These are phyloP conservation scores for Garrulus glandarius DNA, from an alignment of 2,797 vertebrate genomes.

Conservation along the genomic window DNA sequence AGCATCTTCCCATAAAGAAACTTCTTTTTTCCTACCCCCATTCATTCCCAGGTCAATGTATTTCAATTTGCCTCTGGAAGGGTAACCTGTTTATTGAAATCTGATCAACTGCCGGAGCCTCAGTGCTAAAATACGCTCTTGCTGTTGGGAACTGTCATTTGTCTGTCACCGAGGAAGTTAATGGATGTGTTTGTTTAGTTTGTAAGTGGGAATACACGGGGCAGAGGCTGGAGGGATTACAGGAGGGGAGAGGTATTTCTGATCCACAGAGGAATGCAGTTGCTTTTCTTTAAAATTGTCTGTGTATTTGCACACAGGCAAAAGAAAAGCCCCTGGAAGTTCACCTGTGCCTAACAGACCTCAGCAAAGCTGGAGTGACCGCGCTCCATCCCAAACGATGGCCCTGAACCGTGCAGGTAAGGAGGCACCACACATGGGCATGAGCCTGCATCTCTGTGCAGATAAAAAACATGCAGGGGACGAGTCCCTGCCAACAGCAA, in stretches of 20 bases:
- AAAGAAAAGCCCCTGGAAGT: neutral
- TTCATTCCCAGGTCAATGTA: neutral
- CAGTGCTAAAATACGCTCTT: neutral
- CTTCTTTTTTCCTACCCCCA: neutral
- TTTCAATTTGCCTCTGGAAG: conserved; percentile 17
- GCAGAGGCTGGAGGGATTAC: conserved; percentile 38
- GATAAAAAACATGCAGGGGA: neutral
- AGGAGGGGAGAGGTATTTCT: conserved; percentile 46
- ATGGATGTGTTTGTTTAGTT: conserved; percentile 70
- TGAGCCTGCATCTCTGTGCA: neutral
- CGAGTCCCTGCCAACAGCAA: rapidly evolving
- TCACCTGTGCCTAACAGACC: neutral
- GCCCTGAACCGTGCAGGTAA: neutral
- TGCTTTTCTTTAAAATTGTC: conserved; percentile 43
- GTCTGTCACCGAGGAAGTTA: conserved; percentile 60
- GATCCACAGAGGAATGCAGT: conserved; percentile 64
- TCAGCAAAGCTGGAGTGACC: neutral
- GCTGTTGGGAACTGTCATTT: conserved; percentile 63
- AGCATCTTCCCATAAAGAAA: neutral
- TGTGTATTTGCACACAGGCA: neutral
- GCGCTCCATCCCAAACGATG: rapidly evolving
- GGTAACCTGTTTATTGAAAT: conserved; percentile 60
- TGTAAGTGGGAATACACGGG: conserved; percentile 53
- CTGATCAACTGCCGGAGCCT: conserved; percentile 28
- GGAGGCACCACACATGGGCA: neutral